These are phyloP conservation scores for Enteromius unitaeniatus DNA, from an alignment of 2,797 vertebrate genomes.

Conservation along the genomic window DNA sequence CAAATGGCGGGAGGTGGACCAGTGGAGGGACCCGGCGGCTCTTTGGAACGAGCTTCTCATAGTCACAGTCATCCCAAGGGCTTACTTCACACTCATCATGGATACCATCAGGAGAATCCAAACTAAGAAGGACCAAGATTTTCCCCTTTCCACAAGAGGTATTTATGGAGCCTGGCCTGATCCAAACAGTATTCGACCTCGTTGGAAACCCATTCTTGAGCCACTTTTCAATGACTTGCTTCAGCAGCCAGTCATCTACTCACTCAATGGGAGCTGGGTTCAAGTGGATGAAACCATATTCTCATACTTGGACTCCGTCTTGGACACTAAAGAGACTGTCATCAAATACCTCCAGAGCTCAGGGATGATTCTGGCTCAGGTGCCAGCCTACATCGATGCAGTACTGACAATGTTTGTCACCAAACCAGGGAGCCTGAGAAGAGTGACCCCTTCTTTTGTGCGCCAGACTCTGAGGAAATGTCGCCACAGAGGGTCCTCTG, in stretches of 20 bases:
- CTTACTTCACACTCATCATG: constrained; percentile 89
- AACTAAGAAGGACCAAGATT: constrained; percentile 85
- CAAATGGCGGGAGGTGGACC: constrained; percentile 97
- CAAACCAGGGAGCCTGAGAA: constrained; percentile 78
- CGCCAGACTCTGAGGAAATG: constrained; percentile 88
- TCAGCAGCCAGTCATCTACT: constrained; percentile 87
- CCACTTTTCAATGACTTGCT: constrained; percentile 89
- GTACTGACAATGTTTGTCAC: constrained; percentile 76
- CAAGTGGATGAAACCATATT: constrained; percentile 86
- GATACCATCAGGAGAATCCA: constrained; percentile 88
- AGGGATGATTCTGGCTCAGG: constrained; percentile 90
- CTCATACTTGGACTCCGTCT: constrained; percentile 85
- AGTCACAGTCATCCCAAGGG: constrained; percentile 87
- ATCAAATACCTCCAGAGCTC: constrained; percentile 94
- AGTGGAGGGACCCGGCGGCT: constrained; percentile 96
- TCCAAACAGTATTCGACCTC: constrained; percentile 80
- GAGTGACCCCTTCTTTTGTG: constrained; percentile 87
- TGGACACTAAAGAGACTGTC: constrained; percentile 83
- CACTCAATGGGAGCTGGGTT: constrained; percentile 86
- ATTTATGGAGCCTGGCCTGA: constrained; percentile 93
- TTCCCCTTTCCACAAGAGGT: constrained; percentile 81
- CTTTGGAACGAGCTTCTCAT: constrained; percentile 96
- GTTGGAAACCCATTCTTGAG: constrained; percentile 90
- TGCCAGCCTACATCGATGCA: constrained; percentile 82
- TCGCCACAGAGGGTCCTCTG: constrained; percentile 80